Percentiles rank a stretch among this genome's conserved stretches.
phyloP scores from a whole-genome alignment of 2,888 invertebrate species.

The Geophilus truncorum region DNA sequence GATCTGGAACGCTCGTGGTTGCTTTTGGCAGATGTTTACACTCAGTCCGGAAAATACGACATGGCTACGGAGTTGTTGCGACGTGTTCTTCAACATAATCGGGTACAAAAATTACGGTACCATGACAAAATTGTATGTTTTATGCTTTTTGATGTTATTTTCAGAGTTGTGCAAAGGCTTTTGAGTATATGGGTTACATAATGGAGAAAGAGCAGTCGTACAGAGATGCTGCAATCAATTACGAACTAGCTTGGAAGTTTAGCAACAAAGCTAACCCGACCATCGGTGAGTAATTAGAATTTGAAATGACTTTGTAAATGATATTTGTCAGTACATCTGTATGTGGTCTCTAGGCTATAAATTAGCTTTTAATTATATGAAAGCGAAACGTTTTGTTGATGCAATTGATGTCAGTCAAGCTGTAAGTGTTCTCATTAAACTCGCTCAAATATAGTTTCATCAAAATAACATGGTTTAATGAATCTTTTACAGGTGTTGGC shows the following conservation, averaged over 20 bases:
- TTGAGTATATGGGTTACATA: constrained; percentile 78
- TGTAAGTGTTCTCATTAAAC: constrained; percentile 42
- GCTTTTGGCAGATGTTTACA: constrained; percentile 82
- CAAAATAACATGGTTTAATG: neutral
- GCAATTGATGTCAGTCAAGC: constrained; percentile 84
- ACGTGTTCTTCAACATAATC: constrained; percentile 72
- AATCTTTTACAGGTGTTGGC: constrained; percentile 59
- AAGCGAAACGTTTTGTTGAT: constrained; percentile 79
- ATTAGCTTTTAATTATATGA: constrained; percentile 83
- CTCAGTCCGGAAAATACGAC: constrained; percentile 74
- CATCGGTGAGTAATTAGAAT: constrained; percentile 61
- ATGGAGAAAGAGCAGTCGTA: constrained; percentile 89
- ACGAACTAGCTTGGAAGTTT: constrained; percentile 79
- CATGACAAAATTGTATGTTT: no score
- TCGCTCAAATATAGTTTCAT: no score
- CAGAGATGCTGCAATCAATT: constrained; percentile 73
- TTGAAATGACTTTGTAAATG: neutral
- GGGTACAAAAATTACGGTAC: no score
- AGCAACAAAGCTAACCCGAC: constrained; percentile 74
- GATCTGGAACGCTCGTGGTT: constrained; percentile 94
- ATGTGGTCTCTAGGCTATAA: constrained; percentile 66
- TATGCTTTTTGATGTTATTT: constrained; percentile 36
- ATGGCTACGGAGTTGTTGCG: constrained; percentile 74
- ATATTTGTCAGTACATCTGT: neutral
- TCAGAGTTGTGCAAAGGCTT: constrained; percentile 79